Evolutionary conservation across 2,888 invertebrate species (phyloP), one percentile per base, ranked within the genome.

Genomic region (Aplocera efformata): DNA sequence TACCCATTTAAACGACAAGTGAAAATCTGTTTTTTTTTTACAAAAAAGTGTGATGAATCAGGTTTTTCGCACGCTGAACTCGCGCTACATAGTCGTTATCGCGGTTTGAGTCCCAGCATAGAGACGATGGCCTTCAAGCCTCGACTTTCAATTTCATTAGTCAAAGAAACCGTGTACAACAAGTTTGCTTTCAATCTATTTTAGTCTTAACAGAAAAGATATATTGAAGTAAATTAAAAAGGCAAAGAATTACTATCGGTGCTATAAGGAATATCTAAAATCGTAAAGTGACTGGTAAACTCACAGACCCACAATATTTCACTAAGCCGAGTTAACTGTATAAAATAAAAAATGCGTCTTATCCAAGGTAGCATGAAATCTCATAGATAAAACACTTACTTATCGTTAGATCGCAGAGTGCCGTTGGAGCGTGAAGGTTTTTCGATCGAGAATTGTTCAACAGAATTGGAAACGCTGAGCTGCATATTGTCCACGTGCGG

Each of bases 401-500:
- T 85, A 66, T 86, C 83, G 58, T 80, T 81, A 8, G 82, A 77
- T 42, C 67, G 56, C 48, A 79, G 43, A 20, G 74, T 76, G 53
- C 84, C 89, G 72, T 80, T 86, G 44, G 80, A 60, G 3, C 74
- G 65, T 17, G 71, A 41, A 3, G 68, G 65, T 44, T 79, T 78
- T 29, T 72, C 69, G 3, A 54, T 77, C 9, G 88, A 72, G 60
- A 92, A 90, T 33, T 91, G 90, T 11, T 75, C 74, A 32, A 56
- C 63, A 9, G 69, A 69, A 35, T 50, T 66, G 17, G 80, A 73
- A 3, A 66, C 67, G 69, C 92, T 93, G 36, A 93, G 90, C 72
- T 93, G 92, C 92, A 95, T 94, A 22, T 76, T 61, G 70, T 91
- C 91, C 25, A 90, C 86, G 75, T 91, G 91, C 5, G 97, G 97